Percentiles rank a stretch among this genome's conserved stretches.
phyloP scores from a whole-genome alignment of 2,113 vertebrate species.

The Alectura lathami region DNA sequence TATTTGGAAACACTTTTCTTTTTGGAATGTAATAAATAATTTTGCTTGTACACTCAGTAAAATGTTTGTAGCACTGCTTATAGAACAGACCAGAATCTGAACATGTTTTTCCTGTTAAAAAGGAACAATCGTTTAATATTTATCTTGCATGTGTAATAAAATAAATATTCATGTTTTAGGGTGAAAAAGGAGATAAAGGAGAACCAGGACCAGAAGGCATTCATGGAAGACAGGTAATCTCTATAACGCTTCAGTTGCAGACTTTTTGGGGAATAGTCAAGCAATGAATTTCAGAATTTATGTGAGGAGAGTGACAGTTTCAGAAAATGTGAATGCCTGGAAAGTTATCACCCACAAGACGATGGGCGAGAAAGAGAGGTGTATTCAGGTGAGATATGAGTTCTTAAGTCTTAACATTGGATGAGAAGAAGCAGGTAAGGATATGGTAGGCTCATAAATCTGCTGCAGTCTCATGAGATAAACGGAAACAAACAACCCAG shows the following conservation, averaged over 20 bases:
- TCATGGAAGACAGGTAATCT: constrained; percentile 76
- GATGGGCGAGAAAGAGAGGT: not conserved
- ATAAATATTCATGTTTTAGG: constrained; percentile 68
- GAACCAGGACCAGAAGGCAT: constrained; percentile 73
- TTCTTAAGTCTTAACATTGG: not conserved
- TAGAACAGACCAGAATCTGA: not conserved
- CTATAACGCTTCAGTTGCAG: not conserved
- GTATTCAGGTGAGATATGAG: not conserved
- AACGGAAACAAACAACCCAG: not conserved
- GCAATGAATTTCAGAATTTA: not conserved
- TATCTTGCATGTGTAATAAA: not conserved
- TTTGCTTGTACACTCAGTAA: not conserved
- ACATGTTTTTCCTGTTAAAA: not conserved
- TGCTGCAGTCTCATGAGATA: not conserved
- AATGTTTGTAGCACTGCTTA: not conserved
- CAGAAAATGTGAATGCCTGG: not conserved
- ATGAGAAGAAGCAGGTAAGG: not conserved
- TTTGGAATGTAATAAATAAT: not conserved
- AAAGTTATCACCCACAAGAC: not conserved
- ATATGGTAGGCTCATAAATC: not conserved
- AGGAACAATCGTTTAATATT: not conserved
- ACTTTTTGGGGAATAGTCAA: not conserved
- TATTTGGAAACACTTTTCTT: not conserved
- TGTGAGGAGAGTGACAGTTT: not conserved
- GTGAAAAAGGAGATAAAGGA: constrained; percentile 79